phyloP scores from a whole-genome alignment of 2,888 invertebrate genomes.

The Uloborus plumipes region DNA sequence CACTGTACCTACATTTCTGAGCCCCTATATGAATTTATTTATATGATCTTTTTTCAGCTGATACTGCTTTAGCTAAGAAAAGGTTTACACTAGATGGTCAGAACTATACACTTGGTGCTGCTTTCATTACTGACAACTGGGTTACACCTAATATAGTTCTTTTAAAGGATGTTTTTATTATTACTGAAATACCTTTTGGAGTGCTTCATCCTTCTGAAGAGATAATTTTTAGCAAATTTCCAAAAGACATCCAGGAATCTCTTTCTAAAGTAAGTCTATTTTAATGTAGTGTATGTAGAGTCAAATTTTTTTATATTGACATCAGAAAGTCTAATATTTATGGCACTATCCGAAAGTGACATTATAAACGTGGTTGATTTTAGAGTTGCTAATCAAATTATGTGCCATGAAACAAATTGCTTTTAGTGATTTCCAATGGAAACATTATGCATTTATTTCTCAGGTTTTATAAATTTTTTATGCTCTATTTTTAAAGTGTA shows the following conservation, averaged over 20 bases:
- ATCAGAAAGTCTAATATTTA: too few species aligned
- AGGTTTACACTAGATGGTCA: constrained; percentile 67
- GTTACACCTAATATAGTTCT: constrained; percentile 69
- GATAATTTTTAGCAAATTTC: constrained; percentile 68
- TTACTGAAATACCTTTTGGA: constrained; percentile 70
- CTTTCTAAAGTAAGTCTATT: constrained; percentile 67
- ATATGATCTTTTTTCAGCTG: constrained; percentile 66
- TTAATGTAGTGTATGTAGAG: background rate
- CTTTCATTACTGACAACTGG: constrained; percentile 70
- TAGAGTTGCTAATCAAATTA: too few species aligned
- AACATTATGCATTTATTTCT: too few species aligned
- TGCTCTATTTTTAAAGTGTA: too few species aligned
- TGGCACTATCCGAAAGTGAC: too few species aligned
- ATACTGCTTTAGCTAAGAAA: constrained; percentile 65
- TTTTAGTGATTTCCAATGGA: too few species aligned
- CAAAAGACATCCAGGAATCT: constrained; percentile 65
- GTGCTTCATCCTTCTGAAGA: constrained; percentile 60
- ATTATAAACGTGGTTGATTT: too few species aligned
- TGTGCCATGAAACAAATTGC: too few species aligned
- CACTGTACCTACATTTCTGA: too few species aligned
- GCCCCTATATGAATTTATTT: too few species aligned
- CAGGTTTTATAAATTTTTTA: too few species aligned
- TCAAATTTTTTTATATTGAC: too few species aligned
- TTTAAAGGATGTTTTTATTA: constrained; percentile 69
- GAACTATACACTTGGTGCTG: constrained; percentile 68